These are phyloP conservation scores for Chrysemys picta DNA, from an alignment of 2,113 vertebrate genomes.

Conservation along the genomic window DNA sequence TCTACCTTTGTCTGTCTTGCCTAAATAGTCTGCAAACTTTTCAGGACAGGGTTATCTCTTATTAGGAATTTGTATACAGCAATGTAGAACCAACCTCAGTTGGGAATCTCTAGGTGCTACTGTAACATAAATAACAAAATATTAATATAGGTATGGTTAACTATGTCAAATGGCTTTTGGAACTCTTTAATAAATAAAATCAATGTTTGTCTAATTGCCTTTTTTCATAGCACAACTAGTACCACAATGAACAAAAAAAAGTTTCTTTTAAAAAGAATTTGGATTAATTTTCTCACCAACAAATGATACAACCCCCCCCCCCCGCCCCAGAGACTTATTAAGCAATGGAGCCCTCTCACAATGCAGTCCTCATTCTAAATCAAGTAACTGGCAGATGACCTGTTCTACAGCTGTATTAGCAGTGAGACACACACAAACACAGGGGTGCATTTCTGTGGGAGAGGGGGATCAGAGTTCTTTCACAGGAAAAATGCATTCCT, in stretches of 20 bases:
- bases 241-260: not conserved
- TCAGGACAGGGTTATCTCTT: not conserved
- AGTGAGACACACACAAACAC: not conserved
- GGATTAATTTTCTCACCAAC: not conserved
- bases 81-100: not conserved
- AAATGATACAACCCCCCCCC: not conserved
- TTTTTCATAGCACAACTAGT: not conserved
- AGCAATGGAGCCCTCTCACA: not conserved
- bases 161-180: not conserved
- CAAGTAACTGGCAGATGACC: not conserved
- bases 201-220: not conserved
- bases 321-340: rapidly evolving
- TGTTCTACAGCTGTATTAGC: not conserved
- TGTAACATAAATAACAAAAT: not conserved
- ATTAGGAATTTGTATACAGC: not conserved
- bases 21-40: not conserved
- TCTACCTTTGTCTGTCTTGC: not conserved
- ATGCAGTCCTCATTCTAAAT: not conserved
- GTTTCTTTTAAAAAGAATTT: not conserved
- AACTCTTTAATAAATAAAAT: not conserved
- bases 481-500: not conserved
- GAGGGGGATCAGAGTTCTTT: not conserved
- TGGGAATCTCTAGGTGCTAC: not conserved
- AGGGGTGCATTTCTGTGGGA: not conserved
- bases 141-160: not conserved